Percentiles rank a stretch among this genome's conserved stretches.
Conservation (phyloP, 2,113 vertebrate species). For the Ictalurus punctatus region DNA sequence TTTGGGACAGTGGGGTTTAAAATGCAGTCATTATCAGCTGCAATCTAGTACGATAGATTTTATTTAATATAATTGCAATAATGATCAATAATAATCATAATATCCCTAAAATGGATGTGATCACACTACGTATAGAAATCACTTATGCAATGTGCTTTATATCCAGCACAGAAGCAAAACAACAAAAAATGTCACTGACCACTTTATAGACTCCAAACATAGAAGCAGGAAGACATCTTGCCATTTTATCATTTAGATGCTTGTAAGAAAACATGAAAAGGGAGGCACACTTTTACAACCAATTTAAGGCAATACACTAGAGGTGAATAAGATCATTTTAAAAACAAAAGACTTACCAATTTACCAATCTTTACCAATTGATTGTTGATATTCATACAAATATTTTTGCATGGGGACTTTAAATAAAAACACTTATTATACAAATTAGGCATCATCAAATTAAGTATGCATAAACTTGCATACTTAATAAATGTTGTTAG, state of each 20-base stretch:
- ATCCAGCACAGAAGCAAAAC: neutral
- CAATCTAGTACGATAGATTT: conserved; percentile 33
- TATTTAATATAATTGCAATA: neutral
- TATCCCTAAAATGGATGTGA: neutral
- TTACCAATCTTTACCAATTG: neutral
- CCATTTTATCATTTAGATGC: neutral
- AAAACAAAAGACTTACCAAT: neutral
- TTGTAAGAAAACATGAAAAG: neutral
- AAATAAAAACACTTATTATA: neutral
- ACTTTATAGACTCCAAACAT: neutral
- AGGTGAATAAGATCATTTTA: neutral
- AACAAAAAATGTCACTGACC: neutral
- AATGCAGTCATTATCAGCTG: conserved; percentile 69
- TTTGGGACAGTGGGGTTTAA: conserved; percentile 60
- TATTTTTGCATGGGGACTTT: neutral
- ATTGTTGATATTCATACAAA: neutral
- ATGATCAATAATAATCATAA: neutral
- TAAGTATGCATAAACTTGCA: no score
- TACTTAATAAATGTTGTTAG: no score
- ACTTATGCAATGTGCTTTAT: neutral
- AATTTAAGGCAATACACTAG: neutral
- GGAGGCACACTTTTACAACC: neutral
- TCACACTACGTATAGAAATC: neutral
- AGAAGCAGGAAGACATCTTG: neutral
- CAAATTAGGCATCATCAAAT: neutral